Percentiles rank a stretch among this genome's conserved stretches.
These are phyloP conservation scores for Dynastes hyllus DNA, from an alignment of 2,888 invertebrate species.

Conservation along the genomic window DNA sequence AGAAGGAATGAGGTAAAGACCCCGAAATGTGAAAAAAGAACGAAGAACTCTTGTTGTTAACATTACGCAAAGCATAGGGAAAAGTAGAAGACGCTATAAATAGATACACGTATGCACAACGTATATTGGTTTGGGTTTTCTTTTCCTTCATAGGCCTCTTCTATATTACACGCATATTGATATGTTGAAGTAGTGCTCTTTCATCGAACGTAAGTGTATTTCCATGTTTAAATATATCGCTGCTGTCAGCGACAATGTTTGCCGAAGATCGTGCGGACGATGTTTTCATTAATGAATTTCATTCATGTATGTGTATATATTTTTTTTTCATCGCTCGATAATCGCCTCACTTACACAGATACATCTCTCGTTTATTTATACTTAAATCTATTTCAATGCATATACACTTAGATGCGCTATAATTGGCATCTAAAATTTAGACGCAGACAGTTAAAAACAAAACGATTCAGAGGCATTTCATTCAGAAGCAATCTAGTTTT, in stretches of 20 bases:
- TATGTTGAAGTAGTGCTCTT: conserved; percentile 29
- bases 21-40: background rate
- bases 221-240: conserved; percentile 43
- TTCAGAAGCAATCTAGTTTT: too few relatives aligned
- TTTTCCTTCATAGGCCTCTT: conserved; percentile 3
- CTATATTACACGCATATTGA: conserved; percentile 18
- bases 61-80: background rate
- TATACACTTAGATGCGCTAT: conserved; percentile 1
- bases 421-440: background rate
- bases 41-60: conserved; percentile 14
- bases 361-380: background rate
- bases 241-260: conserved; percentile 21
- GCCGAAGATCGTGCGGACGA: conserved; percentile 11
- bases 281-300: conserved; percentile 35
- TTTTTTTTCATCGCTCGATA: conserved; percentile 10
- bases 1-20: background rate
- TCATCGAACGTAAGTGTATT: conserved; percentile 38
- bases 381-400: conserved; percentile 3
- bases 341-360: conserved; percentile 22
- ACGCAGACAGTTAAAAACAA: background rate
- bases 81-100: conserved; percentile 39
- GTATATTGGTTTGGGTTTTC: conserved; percentile 2
- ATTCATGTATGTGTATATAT: conserved; percentile 23
- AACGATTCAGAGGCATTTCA: too few relatives aligned
- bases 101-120: background rate